Evolutionary conservation across 30 jellyfish, hydroid and myxozoan species (phyloP).

Genomic region (Catostylus mosaicus): DNA sequence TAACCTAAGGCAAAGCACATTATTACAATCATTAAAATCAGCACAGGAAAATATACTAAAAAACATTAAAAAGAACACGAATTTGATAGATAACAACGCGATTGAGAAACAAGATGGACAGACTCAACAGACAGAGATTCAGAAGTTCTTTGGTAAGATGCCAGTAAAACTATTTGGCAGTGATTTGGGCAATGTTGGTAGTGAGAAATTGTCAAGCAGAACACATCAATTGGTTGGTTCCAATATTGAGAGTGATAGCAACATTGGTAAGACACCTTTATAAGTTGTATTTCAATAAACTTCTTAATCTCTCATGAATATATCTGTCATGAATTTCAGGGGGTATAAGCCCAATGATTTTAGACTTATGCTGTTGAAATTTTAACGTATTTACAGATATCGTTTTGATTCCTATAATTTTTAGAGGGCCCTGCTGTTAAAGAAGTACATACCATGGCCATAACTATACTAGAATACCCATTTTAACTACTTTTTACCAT

Average conservation of each 20-base stretch:
- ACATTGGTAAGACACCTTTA: conserved; percentile 45
- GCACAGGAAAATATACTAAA: conserved; percentile 57
- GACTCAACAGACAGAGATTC: conserved; percentile 41
- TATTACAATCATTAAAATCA: conserved; percentile 61
- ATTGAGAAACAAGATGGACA: conserved; percentile 23
- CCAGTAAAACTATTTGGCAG: conserved; percentile 53
- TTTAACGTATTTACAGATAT: too few relatives aligned
- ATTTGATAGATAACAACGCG: background rate
- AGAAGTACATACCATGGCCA: too few relatives aligned
- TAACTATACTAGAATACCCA: too few relatives aligned
- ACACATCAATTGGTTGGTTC: conserved; percentile 3
- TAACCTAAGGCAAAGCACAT: conserved; percentile 48
- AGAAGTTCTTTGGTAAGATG: conserved; percentile 58
- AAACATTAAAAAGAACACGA: conserved; percentile 28
- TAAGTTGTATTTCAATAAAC: too few relatives aligned
- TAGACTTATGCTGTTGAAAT: too few relatives aligned
- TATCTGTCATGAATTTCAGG: too few relatives aligned
- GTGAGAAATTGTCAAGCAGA: conserved; percentile 57
- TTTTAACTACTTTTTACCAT: too few relatives aligned
- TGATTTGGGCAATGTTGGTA: conserved; percentile 70
- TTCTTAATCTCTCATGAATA: too few relatives aligned
- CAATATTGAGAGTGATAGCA: background rate
- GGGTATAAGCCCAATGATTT: too few relatives aligned
- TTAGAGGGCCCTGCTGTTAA: too few relatives aligned
- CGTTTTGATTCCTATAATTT: too few relatives aligned